Conservation (phyloP, 1,140 invertebrate genomes). For the Cryptotermes secundus region DNA sequence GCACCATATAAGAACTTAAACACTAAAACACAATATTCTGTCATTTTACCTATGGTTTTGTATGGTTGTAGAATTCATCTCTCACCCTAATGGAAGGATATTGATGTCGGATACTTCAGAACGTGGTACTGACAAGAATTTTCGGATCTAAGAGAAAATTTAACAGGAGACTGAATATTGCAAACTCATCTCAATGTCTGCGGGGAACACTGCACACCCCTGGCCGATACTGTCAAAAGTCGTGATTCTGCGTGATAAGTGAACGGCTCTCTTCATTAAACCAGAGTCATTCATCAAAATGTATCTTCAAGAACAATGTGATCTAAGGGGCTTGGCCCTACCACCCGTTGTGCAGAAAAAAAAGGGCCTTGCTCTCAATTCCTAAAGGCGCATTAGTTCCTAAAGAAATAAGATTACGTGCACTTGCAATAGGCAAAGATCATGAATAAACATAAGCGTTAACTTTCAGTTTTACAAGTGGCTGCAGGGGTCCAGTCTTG, state of each 20-base stretch:
- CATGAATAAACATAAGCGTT: not conserved
- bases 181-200: too few species aligned
- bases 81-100: too few species aligned
- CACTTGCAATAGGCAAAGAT: not conserved
- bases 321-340: not conserved
- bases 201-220: not conserved
- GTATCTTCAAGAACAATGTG: constrained; percentile 2
- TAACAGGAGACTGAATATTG: too few species aligned
- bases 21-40: too few species aligned
- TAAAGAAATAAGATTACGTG: not conserved
- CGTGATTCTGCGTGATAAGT: constrained; percentile 6
- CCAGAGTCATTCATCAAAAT: not conserved
- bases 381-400: not conserved
- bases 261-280: not conserved
- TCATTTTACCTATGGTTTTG: too few species aligned
- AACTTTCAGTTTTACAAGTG: not conserved
- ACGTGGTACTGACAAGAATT: too few species aligned
- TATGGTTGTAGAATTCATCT: too few species aligned
- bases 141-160: too few species aligned
- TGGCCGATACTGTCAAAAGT: not conserved
- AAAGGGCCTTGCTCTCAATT: constrained; percentile 12
- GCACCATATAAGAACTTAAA: too few species aligned
- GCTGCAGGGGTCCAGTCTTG: not conserved
- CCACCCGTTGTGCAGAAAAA: not conserved
- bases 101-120: too few species aligned